A percentile compares a stretch with the other conserved stretches of the same genome.
Evolutionary conservation across 2,797 vertebrate genomes (phyloP).

Genomic region (Mormyrus proboscirostris): DNA sequence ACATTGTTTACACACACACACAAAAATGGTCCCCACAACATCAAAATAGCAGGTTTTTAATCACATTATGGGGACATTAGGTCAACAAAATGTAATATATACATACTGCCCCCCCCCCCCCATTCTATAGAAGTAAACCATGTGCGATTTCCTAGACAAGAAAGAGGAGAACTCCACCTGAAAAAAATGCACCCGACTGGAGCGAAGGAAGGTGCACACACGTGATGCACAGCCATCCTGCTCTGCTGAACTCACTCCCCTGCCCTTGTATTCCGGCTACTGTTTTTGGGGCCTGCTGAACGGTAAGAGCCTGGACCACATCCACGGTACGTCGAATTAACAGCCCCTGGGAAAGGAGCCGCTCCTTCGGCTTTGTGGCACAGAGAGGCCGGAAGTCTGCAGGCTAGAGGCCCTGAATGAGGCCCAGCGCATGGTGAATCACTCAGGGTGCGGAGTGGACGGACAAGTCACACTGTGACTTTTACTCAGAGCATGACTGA

Average conservation of each 20-base stretch:
- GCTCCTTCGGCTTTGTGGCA: background rate
- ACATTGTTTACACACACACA: background rate
- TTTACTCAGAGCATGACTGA: background rate
- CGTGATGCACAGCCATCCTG: conserved; percentile 35
- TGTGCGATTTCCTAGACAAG: background rate
- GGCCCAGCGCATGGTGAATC: background rate
- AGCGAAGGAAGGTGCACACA: conserved; percentile 26
- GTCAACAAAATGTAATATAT: background rate
- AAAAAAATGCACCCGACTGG: conserved; percentile 15
- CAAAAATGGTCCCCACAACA: background rate
- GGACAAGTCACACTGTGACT: background rate
- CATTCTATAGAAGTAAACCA: background rate
- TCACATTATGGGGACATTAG: background rate
- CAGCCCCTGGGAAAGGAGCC: conserved; percentile 46
- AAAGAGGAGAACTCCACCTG: background rate
- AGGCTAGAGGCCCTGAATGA: background rate
- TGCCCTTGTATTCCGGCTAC: conserved; percentile 42
- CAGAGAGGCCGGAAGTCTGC: background rate
- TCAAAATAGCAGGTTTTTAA: background rate
- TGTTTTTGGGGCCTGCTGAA: conserved; percentile 35
- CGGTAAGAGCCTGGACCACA: conserved; percentile 32
- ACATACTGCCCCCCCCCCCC: background rate
- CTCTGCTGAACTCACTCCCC: conserved; percentile 1
- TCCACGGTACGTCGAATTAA: conserved; percentile 32
- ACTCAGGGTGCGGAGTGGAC: background rate